These are phyloP conservation scores for Lophotis ruficrista DNA, from an alignment of 2,113 vertebrate species.

Conservation along the genomic window DNA sequence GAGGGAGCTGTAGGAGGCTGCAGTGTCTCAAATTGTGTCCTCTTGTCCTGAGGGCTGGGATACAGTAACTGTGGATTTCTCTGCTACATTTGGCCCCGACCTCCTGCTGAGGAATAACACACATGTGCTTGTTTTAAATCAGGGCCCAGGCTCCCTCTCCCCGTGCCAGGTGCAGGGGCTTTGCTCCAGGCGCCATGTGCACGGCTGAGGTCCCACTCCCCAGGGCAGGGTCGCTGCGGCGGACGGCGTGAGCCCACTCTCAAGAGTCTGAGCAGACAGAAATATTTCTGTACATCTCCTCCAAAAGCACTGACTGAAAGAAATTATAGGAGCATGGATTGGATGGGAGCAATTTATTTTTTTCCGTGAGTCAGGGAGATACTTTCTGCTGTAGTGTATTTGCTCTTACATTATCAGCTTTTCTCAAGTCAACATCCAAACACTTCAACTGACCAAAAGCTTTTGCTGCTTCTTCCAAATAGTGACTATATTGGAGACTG, in stretches of 20 bases:
- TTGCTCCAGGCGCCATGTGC: not conserved
- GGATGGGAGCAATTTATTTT: not conserved
- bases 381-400: not conserved
- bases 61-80: not conserved
- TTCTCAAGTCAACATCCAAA: not conserved
- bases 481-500: not conserved
- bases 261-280: not conserved
- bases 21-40: not conserved
- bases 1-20: not conserved
- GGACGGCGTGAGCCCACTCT: accelerated
- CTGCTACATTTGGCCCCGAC: not conserved
- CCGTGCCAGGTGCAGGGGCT: accelerated
- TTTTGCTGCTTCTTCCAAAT: not conserved
- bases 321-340: not conserved
- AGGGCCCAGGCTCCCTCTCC: accelerated
- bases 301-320: not conserved
- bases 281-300: not conserved
- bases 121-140: not conserved
- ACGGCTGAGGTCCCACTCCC: not conserved
- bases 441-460: not conserved
- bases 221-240: accelerated
- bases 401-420: not conserved
- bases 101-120: not conserved
- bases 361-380: not conserved
- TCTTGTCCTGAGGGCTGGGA: not conserved